Evolutionary conservation across 2,113 vertebrate genomes (phyloP).

Genomic region (Ochotona curzoniae): DNA sequence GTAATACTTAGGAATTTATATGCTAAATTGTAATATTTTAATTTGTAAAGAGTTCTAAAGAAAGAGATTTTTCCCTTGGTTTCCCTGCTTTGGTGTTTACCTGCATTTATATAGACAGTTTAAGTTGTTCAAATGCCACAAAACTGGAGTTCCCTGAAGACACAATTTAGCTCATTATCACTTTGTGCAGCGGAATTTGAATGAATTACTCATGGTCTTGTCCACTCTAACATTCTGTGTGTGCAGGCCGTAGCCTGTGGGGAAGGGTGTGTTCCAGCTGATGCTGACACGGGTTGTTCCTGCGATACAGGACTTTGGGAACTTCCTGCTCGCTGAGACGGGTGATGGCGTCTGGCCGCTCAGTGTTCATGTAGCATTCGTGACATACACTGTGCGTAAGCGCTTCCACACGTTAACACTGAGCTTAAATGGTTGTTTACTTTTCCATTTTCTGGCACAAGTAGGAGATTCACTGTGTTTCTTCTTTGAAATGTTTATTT

Average conservation of each 20-base stretch:
- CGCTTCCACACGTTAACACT: rapidly evolving
- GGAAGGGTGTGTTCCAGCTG: background rate
- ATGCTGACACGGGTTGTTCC: background rate
- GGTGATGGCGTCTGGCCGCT: background rate
- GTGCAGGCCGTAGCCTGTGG: rapidly evolving
- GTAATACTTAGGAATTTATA: background rate
- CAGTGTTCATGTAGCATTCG: rapidly evolving
- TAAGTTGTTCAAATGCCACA: too few relatives aligned
- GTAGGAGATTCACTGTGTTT: background rate
- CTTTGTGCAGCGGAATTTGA: rapidly evolving
- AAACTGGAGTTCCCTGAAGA: background rate
- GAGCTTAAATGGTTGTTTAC: rapidly evolving
- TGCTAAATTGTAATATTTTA: background rate
- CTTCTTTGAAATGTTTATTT: too few relatives aligned
- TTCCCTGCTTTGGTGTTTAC: rapidly evolving
- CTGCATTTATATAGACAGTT: rapidly evolving
- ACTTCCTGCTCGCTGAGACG: too few relatives aligned
- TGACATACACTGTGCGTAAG: background rate
- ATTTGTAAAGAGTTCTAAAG: background rate
- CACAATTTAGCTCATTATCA: background rate
- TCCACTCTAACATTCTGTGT: background rate
- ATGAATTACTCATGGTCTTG: background rate
- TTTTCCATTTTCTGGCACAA: background rate
- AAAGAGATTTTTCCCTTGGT: background rate
- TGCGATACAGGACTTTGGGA: too few relatives aligned